Evolutionary conservation across 2,888 invertebrate species (phyloP).

Genomic region (Crepidodera aurea): DNA sequence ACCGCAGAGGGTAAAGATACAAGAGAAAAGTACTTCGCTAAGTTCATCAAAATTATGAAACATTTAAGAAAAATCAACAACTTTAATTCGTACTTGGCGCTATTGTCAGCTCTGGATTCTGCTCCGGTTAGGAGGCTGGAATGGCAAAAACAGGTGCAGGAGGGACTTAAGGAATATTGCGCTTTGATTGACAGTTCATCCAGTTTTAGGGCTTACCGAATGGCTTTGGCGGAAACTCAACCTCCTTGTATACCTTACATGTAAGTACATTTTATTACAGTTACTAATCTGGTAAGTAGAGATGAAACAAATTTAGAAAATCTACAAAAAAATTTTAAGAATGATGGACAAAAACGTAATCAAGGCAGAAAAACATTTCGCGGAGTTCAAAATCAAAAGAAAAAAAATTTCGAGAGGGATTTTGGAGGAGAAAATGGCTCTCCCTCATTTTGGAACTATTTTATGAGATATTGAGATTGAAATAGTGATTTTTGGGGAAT

Average conservation of each 20-base stretch:
- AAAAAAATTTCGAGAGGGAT: neutral
- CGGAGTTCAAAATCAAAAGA: no score
- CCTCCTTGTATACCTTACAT: slow-evolving; percentile 99
- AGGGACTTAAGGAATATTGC: slow-evolving; percentile 93
- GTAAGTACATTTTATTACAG: slow-evolving; percentile 67
- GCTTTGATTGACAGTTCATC: slow-evolving; percentile 97
- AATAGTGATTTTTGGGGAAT: no score
- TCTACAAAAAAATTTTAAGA: no score
- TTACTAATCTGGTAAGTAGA: no score
- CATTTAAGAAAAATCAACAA: slow-evolving; percentile 96
- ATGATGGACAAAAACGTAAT: no score
- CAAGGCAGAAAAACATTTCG: no score
- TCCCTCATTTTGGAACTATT: no score
- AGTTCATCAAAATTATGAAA: slow-evolving; percentile 98
- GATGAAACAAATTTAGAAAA: no score
- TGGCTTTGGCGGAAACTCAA: slow-evolving; percentile 91
- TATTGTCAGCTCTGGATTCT: slow-evolving; percentile 95
- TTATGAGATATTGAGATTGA: no score
- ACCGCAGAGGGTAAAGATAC: slow-evolving; percentile 91
- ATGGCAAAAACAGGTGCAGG: slow-evolving; percentile 91
- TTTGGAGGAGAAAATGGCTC: no score
- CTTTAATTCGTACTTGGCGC: slow-evolving; percentile 97
- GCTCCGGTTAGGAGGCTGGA: slow-evolving; percentile 92
- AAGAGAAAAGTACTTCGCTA: slow-evolving; percentile 91
- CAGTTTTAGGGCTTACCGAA: slow-evolving; percentile 96